These are phyloP conservation scores for Maconellicoccus hirsutus DNA, from an alignment of 1,140 invertebrate species.

Conservation along the genomic window DNA sequence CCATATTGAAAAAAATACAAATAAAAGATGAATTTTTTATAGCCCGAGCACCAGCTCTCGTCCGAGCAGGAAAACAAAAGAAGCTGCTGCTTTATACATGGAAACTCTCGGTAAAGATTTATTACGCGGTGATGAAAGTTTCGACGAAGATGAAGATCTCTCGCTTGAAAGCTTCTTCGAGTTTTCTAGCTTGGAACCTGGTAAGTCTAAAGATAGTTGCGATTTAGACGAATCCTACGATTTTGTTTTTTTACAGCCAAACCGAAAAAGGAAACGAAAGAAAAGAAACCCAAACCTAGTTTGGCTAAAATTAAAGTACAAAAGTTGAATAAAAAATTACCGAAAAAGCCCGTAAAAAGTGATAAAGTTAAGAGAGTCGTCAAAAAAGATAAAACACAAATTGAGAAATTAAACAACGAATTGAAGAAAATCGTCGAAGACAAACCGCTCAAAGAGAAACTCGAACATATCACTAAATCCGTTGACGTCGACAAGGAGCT, in stretches of 20 bases:
- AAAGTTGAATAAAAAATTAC: conserved; percentile 26
- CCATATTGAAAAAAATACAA: no score
- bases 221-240: neutral
- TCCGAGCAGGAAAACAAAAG: conserved; percentile 58
- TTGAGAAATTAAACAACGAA: neutral
- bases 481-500: neutral
- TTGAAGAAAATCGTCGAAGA: neutral
- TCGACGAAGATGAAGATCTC: conserved; percentile 47
- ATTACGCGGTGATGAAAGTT: conserved; percentile 40
- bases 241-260: conserved; percentile 34
- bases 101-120: conserved; percentile 58
- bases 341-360: conserved; percentile 11
- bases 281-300: conserved; percentile 31
- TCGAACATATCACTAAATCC: neutral
- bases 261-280: conserved; percentile 48
- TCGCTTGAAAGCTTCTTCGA: conserved; percentile 55
- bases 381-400: neutral
- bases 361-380: neutral
- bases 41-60: conserved; percentile 31
- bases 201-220: conserved; percentile 25
- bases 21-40: conserved; percentile 19
- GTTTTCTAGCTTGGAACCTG: conserved; percentile 47
- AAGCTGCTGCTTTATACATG: conserved; percentile 61
- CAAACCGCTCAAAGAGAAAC: neutral
- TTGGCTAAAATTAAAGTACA: conserved; percentile 26